Percentiles rank a stretch among this genome's conserved stretches.
These are phyloP conservation scores for Leucoraja erinaceus DNA, from an alignment of 2,113 vertebrate species.

Conservation along the genomic window DNA sequence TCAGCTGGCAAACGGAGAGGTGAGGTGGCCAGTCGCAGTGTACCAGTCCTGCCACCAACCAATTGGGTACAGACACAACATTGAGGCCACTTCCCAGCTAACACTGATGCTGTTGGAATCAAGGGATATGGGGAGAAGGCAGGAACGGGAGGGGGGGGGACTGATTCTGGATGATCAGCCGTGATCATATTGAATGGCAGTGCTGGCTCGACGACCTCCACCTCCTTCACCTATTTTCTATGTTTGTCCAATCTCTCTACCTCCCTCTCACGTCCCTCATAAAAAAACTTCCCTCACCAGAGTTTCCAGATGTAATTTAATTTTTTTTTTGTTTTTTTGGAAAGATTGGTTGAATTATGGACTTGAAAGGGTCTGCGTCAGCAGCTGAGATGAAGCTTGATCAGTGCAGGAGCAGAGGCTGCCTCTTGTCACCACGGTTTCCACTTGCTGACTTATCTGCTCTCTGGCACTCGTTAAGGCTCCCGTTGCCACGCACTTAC, in stretches of 20 bases:
- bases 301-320: not conserved
- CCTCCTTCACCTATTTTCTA: too few relatives aligned
- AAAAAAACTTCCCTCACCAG: not conserved
- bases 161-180: too few relatives aligned
- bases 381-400: not conserved
- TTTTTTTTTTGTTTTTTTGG: not conserved
- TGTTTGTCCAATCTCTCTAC: not conserved
- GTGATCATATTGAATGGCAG: too few relatives aligned
- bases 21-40: too few relatives aligned
- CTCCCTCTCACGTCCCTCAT: not conserved
- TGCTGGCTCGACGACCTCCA: too few relatives aligned
- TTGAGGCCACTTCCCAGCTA: not conserved
- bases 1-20: not conserved
- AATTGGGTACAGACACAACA: too few relatives aligned
- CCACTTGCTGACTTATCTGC: constrained; percentile 44
- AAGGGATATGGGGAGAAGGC: too few relatives aligned
- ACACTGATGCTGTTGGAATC: not conserved
- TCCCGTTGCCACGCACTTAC: constrained; percentile 45
- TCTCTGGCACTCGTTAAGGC: constrained; percentile 45
- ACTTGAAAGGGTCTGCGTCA: not conserved
- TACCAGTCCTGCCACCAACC: too few relatives aligned
- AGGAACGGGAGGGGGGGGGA: too few relatives aligned
- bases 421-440: constrained; percentile 37
- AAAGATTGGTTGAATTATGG: not conserved
- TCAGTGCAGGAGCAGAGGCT: not conserved